Percentiles rank a stretch among this genome's conserved stretches.
phyloP scores from a whole-genome alignment of 2,888 invertebrate species.

The Pachycephus smyrnensis region DNA sequence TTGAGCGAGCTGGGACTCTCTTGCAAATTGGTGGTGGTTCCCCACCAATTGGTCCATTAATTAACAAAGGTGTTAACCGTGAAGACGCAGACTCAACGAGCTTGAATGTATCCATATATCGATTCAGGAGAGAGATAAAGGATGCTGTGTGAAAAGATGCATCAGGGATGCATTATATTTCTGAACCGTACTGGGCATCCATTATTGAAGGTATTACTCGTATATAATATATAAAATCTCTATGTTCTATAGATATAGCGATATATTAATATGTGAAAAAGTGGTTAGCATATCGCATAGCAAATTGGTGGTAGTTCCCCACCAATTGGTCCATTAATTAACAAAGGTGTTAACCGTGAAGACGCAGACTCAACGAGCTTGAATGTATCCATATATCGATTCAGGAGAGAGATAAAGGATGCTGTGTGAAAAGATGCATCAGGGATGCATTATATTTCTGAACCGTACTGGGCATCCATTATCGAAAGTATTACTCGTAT shows the following conservation, averaged over 20 bases:
- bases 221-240: too few species aligned
- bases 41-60: constrained; percentile 1
- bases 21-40: background rate
- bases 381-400: background rate
- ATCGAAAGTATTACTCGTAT: too few species aligned
- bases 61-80: background rate
- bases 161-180: background rate
- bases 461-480: too few species aligned
- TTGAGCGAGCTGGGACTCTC: background rate
- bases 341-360: background rate
- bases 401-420: background rate
- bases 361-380: background rate
- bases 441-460: background rate
- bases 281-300: background rate
- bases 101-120: background rate
- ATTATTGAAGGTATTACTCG: too few species aligned
- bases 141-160: background rate
- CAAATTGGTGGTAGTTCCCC: background rate
- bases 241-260: too few species aligned
- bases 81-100: background rate
- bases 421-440: background rate
- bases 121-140: background rate
- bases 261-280: too few species aligned
- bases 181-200: too few species aligned
- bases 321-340: constrained; percentile 5